These are phyloP conservation scores for Itoplectis maculator DNA, from an alignment of 2,888 invertebrate species.

Conservation along the genomic window DNA sequence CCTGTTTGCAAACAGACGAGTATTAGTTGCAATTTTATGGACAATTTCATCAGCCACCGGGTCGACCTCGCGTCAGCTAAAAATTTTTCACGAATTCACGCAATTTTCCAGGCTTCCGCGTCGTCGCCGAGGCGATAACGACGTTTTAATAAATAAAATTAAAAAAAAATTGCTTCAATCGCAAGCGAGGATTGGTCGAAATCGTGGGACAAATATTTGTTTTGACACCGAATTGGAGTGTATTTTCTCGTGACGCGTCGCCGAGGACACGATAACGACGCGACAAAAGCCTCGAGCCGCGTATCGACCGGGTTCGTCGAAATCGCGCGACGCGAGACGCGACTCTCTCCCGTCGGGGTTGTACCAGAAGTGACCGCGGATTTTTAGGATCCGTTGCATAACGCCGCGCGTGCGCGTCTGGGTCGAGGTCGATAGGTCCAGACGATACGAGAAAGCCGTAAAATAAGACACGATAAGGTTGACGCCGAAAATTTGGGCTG, in stretches of 20 bases:
- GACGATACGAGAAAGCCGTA: constrained; percentile 1
- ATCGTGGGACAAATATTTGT: constrained; percentile 3
- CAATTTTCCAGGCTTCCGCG: background rate
- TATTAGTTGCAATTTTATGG: constrained; percentile 21
- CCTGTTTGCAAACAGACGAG: background rate
- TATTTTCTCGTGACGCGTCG: too few relatives aligned
- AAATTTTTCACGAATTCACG: constrained; percentile 11
- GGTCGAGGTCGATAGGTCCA: constrained; percentile 33
- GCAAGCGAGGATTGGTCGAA: background rate
- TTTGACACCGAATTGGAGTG: background rate
- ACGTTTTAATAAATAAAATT: too few relatives aligned
- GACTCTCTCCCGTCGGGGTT: background rate
- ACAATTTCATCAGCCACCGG: constrained; percentile 32
- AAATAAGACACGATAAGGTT: background rate
- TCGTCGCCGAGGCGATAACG: background rate
- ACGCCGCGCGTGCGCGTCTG: background rate
- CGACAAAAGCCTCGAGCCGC: too few relatives aligned
- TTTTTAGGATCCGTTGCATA: constrained; percentile 10
- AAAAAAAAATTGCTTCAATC: background rate
- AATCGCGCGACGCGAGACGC: too few relatives aligned
- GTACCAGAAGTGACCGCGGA: background rate
- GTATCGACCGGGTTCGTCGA: too few relatives aligned
- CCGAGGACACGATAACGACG: too few relatives aligned
- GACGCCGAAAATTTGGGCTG: constrained; percentile 1
- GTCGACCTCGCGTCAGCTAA: background rate